Base-by-base conservation (phyloP, 2,797 vertebrate genomes). In the Takifugu ocellatus region DNA sequence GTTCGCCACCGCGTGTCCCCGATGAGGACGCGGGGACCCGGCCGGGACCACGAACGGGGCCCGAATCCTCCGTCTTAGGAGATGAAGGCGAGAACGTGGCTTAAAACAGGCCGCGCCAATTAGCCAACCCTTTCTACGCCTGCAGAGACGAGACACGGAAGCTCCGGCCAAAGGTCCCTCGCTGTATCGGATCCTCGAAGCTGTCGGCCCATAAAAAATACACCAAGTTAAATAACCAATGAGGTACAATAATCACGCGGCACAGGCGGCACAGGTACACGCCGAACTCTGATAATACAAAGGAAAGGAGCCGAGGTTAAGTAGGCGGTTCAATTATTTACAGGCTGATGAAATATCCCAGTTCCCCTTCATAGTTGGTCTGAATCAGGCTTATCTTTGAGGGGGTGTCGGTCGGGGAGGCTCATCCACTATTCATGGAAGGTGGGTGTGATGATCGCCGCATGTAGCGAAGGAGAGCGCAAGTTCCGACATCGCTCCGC, bases 221-320 rank as follows among this genome's bases (percentile, higher is more conserved):
- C 56, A 86, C 72, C 51, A 72, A 74, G 65, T 61, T 85, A 76
- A 85, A 85, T 85, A 87, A 84, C 68, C 67, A 79, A 84, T 83
- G 81, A 82, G 77, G 65, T 68, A 81, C 84, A 83, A 71, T 82
- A 84, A 84, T 86, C 83, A 77, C 71, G 68, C 61, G 70, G 44
- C 66, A 66, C 55, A 70, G 66, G 67, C 33, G 3, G 49, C 54
- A 63, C 68, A 69, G 49, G 59, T 46, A 82, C 84, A 85, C 42
- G 66, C 26, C 27, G 65, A 76, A 83, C 70, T 42, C 61, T 78
- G 71, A 83, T 83, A 81, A 83, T 79, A 86, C 84, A 85, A 76
- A 82, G 69, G 70, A 77, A 77, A 75, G 42, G 54, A 81, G 68
- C 72, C 21, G 59, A 64, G 83, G 84, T 85, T 84, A 85, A 85